Conservation (phyloP, 2,888 invertebrate species). For the Blera fallax region DNA sequence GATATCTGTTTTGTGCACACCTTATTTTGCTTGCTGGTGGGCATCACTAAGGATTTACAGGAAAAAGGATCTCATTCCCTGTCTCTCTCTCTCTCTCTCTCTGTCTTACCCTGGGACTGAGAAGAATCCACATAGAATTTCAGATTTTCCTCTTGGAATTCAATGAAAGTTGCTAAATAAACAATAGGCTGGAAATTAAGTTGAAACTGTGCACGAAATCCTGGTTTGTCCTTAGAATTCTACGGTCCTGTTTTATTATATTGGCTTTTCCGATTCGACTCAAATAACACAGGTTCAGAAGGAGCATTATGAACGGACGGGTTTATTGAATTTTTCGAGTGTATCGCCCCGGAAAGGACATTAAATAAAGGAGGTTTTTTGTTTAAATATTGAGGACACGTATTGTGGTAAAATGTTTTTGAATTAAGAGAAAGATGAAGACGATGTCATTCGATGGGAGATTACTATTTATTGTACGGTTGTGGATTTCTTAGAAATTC, state of each 20-base stretch:
- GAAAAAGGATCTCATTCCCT: constrained; percentile 12
- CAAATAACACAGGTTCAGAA: constrained; percentile 1
- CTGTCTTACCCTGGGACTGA: too few species aligned
- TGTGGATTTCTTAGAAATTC: constrained; percentile 11
- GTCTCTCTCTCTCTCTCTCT: neutral
- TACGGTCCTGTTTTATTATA: constrained; percentile 24
- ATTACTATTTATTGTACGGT: constrained; percentile 27
- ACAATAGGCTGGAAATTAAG: constrained; percentile 63
- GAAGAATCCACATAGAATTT: neutral
- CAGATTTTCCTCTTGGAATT: constrained; percentile 11
- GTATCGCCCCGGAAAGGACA: constrained; percentile 45
- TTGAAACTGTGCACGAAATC: constrained; percentile 45
- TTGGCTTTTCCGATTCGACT: constrained; percentile 49
- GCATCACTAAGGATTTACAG: constrained; percentile 15
- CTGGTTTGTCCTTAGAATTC: constrained; percentile 14
- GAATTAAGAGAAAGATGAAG: constrained; percentile 17
- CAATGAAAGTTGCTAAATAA: constrained; percentile 56
- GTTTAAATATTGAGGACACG: constrained; percentile 63
- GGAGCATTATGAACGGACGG: constrained; percentile 4
- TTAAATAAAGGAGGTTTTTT: constrained; percentile 46
- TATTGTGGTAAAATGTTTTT: constrained; percentile 56
- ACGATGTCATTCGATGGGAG: constrained; percentile 32
- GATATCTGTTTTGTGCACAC: constrained; percentile 56
- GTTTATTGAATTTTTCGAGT: constrained; percentile 51
- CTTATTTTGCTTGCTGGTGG: constrained; percentile 19